These are phyloP conservation scores for Thera obeliscata DNA, from an alignment of 2,888 invertebrate species.

Conservation along the genomic window DNA sequence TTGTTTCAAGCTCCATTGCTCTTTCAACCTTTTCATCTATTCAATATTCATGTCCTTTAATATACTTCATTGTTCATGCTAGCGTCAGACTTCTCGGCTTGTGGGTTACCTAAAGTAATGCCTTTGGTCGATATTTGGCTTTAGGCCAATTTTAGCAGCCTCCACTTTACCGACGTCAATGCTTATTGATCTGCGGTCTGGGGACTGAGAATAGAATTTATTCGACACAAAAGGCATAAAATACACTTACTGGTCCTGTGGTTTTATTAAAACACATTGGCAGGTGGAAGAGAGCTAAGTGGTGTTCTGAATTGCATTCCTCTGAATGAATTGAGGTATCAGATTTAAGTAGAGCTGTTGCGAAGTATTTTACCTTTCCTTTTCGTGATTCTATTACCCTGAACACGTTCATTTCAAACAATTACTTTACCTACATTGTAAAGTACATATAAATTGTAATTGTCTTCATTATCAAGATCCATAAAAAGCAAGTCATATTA, in stretches of 20 bases:
- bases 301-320: not conserved
- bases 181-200: conserved; percentile 31
- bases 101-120: conserved; percentile 16
- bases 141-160: conserved; percentile 31
- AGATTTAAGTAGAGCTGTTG: no score
- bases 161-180: conserved; percentile 16
- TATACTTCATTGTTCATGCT: conserved; percentile 14
- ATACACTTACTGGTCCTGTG: conserved; percentile 1
- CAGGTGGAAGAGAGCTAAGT: not conserved
- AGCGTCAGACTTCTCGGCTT: conserved; percentile 12
- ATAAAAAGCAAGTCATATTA: conserved; percentile 3
- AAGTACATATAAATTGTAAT: not conserved
- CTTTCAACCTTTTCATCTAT: conserved; percentile 1
- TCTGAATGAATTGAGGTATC: not conserved
- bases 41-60: conserved; percentile 7
- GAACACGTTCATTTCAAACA: no score
- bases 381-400: no score
- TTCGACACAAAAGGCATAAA: not conserved
- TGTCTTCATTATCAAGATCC: not conserved
- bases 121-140: conserved; percentile 36
- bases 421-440: not conserved
- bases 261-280: not conserved
- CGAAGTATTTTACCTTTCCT: no score
- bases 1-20: not conserved
- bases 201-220: not conserved